Evolutionary conservation across 2,113 vertebrate genomes (phyloP).

Genomic region (Phrynosoma blainvillii): DNA sequence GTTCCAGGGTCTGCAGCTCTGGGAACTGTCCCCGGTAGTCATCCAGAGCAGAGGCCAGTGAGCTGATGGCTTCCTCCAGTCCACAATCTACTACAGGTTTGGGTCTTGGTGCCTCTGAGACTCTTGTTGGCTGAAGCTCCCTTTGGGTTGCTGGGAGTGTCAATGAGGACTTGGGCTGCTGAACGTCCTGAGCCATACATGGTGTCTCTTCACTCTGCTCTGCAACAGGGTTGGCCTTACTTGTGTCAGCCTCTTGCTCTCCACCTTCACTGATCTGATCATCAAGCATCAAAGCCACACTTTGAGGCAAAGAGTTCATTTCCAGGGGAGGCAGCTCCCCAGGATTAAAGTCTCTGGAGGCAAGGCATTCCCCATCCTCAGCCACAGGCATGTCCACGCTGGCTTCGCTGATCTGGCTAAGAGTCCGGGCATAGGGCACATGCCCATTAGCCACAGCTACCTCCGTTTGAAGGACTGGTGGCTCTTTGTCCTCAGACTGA

Average conservation of each 20-base stretch:
- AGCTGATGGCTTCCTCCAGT: constrained; percentile 84
- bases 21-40: constrained; percentile 96
- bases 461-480: constrained; percentile 53
- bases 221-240: accelerated
- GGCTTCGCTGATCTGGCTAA: constrained; percentile 95
- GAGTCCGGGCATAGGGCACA: constrained; percentile 82
- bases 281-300: accelerated
- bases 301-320: not conserved
- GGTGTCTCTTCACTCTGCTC: accelerated
- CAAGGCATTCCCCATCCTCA: constrained; percentile 56
- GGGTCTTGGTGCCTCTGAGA: not conserved
- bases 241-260: constrained; percentile 44
- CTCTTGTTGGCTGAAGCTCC: accelerated
- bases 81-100: constrained; percentile 72
- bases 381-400: constrained; percentile 79
- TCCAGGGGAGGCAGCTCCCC: constrained; percentile 4
- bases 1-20: constrained; percentile 90
- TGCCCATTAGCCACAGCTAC: constrained; percentile 76
- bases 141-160: accelerated
- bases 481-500: constrained; percentile 75
- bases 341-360: not conserved
- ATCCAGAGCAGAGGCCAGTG: constrained; percentile 86
- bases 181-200: accelerated
- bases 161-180: accelerated
- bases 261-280: not conserved